These are phyloP conservation scores for Callipepla californica DNA, from an alignment of 2,113 vertebrate genomes.

Conservation along the genomic window DNA sequence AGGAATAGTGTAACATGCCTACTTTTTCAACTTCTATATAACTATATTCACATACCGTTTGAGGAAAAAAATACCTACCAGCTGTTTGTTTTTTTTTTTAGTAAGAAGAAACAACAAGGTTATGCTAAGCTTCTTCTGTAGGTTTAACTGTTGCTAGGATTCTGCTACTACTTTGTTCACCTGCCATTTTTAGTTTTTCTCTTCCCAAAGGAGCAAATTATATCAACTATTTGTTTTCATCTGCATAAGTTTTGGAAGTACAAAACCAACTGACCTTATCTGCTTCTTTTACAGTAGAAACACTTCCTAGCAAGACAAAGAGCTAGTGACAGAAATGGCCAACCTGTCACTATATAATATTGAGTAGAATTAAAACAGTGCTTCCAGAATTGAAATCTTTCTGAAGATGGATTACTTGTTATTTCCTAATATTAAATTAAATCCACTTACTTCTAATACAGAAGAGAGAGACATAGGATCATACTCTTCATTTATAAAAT, in stretches of 20 bases:
- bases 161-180: not conserved
- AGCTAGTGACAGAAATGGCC: not conserved
- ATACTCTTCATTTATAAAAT: constrained; percentile 32
- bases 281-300: not conserved
- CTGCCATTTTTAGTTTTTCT: not conserved
- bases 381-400: not conserved
- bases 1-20: not conserved
- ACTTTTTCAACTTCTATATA: not conserved
- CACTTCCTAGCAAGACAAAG: not conserved
- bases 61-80: not conserved
- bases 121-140: not conserved
- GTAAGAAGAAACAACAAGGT: not conserved
- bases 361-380: not conserved
- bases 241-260: not conserved
- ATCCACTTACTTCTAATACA: not conserved
- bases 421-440: not conserved
- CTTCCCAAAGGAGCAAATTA: not conserved
- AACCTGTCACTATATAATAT: not conserved
- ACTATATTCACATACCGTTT: not conserved
- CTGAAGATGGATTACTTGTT: not conserved
- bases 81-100: not conserved
- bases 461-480: not conserved
- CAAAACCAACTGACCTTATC: not conserved
- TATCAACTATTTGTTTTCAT: not conserved
- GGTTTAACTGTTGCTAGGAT: not conserved